phyloP scores from a whole-genome alignment of 2,113 vertebrate genomes.

The Emydocephalus ijimae region DNA sequence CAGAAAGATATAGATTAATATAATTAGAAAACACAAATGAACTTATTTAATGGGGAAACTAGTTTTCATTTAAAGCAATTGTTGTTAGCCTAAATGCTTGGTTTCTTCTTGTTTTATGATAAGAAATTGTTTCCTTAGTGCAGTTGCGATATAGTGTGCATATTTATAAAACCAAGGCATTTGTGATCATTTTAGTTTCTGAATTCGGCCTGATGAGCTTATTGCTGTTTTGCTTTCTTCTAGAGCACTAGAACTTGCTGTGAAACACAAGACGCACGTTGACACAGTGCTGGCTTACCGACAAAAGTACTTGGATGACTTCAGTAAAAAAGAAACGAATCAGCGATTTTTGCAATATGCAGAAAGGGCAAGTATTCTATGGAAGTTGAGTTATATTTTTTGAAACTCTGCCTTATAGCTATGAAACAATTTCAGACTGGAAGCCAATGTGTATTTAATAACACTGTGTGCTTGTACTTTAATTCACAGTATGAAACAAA shows the following conservation, averaged over 20 bases:
- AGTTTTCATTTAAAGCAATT: neutral
- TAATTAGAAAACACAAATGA: neutral
- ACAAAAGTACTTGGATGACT: conserved; percentile 85
- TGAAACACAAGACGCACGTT: conserved; percentile 97
- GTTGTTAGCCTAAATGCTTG: neutral
- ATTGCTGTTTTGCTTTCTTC: conserved; percentile 54
- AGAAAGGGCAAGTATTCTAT: conserved; percentile 80
- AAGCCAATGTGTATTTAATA: neutral
- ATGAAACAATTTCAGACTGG: neutral
- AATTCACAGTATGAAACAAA: conserved; percentile 3
- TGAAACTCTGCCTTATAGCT: neutral
- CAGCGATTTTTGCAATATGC: conserved; percentile 90
- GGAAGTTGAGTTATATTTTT: neutral
- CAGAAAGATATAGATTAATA: neutral
- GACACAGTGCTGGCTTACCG: conserved; percentile 94
- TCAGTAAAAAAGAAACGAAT: conserved; percentile 89
- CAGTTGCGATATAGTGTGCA: neutral
- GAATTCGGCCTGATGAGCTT: conserved; percentile 29
- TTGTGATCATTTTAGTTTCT: conserved; percentile 36
- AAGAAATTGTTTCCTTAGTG: conserved; percentile 35
- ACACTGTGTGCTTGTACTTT: neutral
- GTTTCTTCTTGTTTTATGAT: conserved; percentile 18
- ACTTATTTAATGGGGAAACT: neutral
- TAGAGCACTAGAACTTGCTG: conserved; percentile 94
- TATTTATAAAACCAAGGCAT: neutral